These are phyloP conservation scores for Tenthredo scrophulariae DNA, from an alignment of 2,888 invertebrate genomes.

Conservation along the genomic window DNA sequence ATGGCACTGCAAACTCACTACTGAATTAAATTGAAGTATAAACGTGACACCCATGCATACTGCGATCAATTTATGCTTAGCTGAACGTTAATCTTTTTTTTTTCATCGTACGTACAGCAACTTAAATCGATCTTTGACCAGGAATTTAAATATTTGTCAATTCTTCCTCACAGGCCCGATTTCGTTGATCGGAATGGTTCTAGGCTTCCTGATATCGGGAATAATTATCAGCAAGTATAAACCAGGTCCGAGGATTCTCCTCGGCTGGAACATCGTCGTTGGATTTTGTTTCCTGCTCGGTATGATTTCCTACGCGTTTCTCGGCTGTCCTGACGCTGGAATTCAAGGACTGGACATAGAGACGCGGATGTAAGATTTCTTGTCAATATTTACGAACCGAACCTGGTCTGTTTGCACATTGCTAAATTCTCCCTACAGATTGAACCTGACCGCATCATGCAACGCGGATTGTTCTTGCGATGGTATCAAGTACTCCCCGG, in stretches of 20 bases:
- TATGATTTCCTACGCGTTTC: slow-evolving; percentile 80
- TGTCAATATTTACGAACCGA: neutral
- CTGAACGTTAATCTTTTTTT: neutral
- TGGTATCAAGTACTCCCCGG: slow-evolving; percentile 82
- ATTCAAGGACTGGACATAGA: slow-evolving; percentile 74
- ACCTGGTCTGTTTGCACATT: neutral
- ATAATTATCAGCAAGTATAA: slow-evolving; percentile 82
- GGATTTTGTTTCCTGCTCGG: slow-evolving; percentile 80
- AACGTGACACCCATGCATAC: neutral
- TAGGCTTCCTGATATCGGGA: slow-evolving; percentile 82
- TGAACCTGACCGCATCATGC: slow-evolving; percentile 80
- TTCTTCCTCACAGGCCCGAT: slow-evolving; percentile 77
- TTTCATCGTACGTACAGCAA: neutral
- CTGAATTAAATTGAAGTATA: neutral
- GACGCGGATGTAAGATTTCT: slow-evolving; percentile 69
- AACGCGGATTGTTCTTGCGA: slow-evolving; percentile 83
- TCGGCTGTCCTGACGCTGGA: slow-evolving; percentile 79
- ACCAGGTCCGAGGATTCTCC: slow-evolving; percentile 81
- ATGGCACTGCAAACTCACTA: neutral
- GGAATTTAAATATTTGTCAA: neutral
- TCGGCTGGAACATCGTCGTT: slow-evolving; percentile 83
- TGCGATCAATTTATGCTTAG: neutral
- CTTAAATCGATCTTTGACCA: slow-evolving; percentile 2
- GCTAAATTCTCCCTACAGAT: slow-evolving; percentile 70
- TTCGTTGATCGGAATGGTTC: slow-evolving; percentile 81